Conservation (phyloP, 2,113 vertebrate genomes). For the Carassius gibelio region DNA sequence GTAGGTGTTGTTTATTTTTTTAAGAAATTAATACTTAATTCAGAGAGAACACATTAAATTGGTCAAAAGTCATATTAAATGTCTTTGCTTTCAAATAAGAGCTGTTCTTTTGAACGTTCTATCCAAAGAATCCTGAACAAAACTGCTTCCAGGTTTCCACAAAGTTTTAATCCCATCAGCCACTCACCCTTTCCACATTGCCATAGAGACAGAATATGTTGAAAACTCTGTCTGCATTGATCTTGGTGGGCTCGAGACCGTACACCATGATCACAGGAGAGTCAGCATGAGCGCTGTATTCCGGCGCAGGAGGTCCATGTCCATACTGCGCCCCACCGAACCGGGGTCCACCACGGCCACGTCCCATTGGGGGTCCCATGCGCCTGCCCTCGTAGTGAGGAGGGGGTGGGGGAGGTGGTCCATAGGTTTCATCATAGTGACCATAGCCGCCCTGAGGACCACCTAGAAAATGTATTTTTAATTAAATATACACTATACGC, state of each 20-base stretch:
- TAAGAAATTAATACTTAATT: background rate
- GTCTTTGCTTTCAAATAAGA: too few relatives aligned
- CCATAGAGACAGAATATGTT: slow-evolving; percentile 94
- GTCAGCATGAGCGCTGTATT: slow-evolving; percentile 87
- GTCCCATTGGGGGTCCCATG: slow-evolving; percentile 84
- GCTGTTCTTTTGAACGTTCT: too few relatives aligned
- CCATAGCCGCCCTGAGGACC: slow-evolving; percentile 87
- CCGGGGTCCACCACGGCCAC: slow-evolving; percentile 83
- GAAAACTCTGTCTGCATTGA: slow-evolving; percentile 91
- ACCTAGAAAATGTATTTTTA: slow-evolving; percentile 62
- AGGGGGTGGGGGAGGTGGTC: slow-evolving; percentile 82
- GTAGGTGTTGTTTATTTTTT: background rate
- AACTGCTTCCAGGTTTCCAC: too few relatives aligned
- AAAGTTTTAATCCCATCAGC: too few relatives aligned
- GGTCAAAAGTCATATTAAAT: background rate
- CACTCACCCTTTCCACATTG: slow-evolving; percentile 88
- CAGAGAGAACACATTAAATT: background rate
- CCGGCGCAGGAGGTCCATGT: slow-evolving; percentile 83
- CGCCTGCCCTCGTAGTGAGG: slow-evolving; percentile 89
- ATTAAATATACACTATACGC: background rate
- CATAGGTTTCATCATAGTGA: slow-evolving; percentile 88
- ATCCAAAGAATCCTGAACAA: too few relatives aligned
- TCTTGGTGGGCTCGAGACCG: slow-evolving; percentile 86
- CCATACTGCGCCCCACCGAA: slow-evolving; percentile 82
- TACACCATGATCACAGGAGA: slow-evolving; percentile 94